These are phyloP conservation scores for Ceriagrion tenellum DNA, from an alignment of 2,888 invertebrate genomes.

Conservation along the genomic window DNA sequence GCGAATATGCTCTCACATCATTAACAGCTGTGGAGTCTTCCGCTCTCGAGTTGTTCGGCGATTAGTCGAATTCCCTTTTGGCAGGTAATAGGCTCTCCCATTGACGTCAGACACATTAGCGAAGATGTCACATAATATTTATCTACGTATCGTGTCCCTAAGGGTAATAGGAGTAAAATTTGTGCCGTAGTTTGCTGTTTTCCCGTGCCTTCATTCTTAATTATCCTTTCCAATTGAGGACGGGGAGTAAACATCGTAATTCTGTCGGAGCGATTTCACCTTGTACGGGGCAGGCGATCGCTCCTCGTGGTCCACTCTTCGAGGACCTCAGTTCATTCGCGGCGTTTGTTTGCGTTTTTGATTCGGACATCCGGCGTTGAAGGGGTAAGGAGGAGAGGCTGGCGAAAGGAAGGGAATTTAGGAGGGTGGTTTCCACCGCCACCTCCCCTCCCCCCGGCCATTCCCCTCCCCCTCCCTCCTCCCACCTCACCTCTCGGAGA, in stretches of 20 bases:
- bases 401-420: neutral
- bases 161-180: neutral
- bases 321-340: neutral
- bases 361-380: neutral
- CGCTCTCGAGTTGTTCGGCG: too few relatives aligned
- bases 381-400: neutral
- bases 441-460: too few relatives aligned
- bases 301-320: neutral
- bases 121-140: too few relatives aligned
- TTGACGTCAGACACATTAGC: neutral
- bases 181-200: neutral
- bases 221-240: neutral
- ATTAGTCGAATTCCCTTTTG: too few relatives aligned
- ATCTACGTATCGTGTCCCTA: neutral
- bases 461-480: too few relatives aligned
- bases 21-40: too few relatives aligned
- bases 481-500: too few relatives aligned
- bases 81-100: too few relatives aligned
- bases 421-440: neutral
- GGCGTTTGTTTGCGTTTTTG: constrained; percentile 48
- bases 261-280: neutral
- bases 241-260: neutral
- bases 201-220: neutral
- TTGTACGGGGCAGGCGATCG: too few relatives aligned
- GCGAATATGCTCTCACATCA: neutral